Evolutionary conservation across 92 coral and sea anemone genomes (phyloP).

Genomic region (Zoanthus sansibaricus): DNA sequence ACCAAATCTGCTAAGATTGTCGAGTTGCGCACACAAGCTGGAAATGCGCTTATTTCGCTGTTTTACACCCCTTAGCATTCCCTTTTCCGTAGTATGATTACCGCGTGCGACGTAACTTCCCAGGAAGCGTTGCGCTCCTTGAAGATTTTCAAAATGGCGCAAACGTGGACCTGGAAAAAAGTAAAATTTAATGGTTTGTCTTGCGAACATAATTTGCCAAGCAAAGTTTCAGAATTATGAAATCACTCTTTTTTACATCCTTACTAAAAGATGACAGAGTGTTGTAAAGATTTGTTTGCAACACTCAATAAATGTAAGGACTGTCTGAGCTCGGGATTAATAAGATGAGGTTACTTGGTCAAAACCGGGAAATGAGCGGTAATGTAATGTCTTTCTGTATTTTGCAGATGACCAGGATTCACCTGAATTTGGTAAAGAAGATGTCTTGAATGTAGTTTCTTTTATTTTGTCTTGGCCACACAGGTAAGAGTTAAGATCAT

Average conservation of each 20-base stretch:
- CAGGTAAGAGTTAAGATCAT: constrained; percentile 68
- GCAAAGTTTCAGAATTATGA: constrained; percentile 44
- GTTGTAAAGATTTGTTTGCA: constrained; percentile 92
- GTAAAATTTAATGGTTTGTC: constrained; percentile 62
- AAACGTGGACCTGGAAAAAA: constrained; percentile 42
- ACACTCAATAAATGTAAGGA: constrained; percentile 91
- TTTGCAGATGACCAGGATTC: constrained; percentile 77
- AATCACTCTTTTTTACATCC: constrained; percentile 4
- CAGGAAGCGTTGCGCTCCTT: constrained; percentile 36
- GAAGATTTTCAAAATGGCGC: constrained; percentile 88
- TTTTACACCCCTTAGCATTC: too few relatives aligned
- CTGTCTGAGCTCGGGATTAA: neutral
- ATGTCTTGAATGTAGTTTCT: constrained; percentile 79
- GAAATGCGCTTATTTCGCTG: too few relatives aligned
- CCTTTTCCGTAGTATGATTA: neutral
- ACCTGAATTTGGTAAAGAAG: constrained; percentile 89
- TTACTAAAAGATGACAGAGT: constrained; percentile 88
- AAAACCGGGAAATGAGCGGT: neutral
- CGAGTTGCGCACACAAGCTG: too few relatives aligned
- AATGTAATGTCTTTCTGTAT: neutral
- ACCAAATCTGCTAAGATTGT: too few relatives aligned
- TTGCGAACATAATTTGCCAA: constrained; percentile 60
- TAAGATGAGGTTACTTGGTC: neutral
- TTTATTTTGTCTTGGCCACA: constrained; percentile 97
- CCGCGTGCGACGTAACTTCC: constrained; percentile 6